A percentile compares a stretch with the other conserved stretches of the same genome.
Conservation (phyloP, 2,888 invertebrate genomes). For the Punctoribates punctum region DNA sequence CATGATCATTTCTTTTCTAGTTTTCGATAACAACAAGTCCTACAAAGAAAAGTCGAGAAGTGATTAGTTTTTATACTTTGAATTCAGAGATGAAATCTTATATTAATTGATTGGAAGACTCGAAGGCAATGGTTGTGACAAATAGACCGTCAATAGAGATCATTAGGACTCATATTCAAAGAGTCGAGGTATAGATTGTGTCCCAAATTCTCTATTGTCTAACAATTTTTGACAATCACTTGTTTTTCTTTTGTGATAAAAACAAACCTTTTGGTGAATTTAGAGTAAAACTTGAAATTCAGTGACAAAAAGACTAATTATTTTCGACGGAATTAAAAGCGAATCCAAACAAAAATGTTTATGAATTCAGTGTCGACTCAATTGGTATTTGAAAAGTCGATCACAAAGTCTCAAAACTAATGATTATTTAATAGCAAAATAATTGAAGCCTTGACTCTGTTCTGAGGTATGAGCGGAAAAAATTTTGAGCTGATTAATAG, state of each 20-base stretch:
- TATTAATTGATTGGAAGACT: conserved; percentile 26
- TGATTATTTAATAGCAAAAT: neutral
- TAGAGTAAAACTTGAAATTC: neutral
- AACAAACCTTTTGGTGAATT: neutral
- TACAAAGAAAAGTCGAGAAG: neutral
- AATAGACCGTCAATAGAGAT: conserved; percentile 23
- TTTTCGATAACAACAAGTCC: neutral
- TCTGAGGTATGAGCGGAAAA: neutral
- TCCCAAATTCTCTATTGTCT: neutral
- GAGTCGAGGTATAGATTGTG: neutral
- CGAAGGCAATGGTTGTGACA: neutral
- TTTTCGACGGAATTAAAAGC: neutral
- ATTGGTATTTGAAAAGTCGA: neutral
- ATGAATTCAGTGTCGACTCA: neutral
- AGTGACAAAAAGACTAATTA: neutral
- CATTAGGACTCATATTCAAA: conserved; percentile 8
- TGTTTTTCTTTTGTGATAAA: no score
- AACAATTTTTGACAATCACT: neutral
- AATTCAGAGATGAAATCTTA: neutral
- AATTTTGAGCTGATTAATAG: no score
- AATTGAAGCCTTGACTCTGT: neutral
- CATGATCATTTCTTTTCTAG: no score
- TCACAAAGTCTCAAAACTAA: neutral
- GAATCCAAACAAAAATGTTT: neutral
- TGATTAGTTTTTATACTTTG: neutral